Conservation (phyloP, 1,140 invertebrate species). For the Drosophila tani region DNA sequence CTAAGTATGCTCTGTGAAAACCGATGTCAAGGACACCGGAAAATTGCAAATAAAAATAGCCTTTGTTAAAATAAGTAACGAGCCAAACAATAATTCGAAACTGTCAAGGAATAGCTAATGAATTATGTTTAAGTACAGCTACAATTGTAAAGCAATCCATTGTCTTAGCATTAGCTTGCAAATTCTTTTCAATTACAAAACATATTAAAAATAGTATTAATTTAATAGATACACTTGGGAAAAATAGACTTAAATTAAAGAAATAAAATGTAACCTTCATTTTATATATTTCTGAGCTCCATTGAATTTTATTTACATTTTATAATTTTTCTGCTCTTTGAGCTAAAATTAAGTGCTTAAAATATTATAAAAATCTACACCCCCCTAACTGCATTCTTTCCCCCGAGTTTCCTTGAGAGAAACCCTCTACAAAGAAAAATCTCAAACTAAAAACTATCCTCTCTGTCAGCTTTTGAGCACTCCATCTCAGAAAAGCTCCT, state of each 20-base stretch:
- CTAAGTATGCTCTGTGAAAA: neutral
- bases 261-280: neutral
- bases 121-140: neutral
- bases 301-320: neutral
- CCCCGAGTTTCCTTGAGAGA: neutral
- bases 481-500: conserved; percentile 22
- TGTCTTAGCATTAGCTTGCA: neutral
- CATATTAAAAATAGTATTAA: no score
- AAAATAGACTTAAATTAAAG: neutral
- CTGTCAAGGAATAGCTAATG: conserved; percentile 8
- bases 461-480: conserved; percentile 34
- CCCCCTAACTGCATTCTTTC: neutral
- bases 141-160: conserved; percentile 18
- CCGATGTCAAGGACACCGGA: conserved; percentile 33
- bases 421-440: neutral
- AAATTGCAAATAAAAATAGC: conserved; percentile 14
- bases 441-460: neutral
- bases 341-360: neutral
- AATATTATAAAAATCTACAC: no score
- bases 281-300: neutral
- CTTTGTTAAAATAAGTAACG: conserved; percentile 2
- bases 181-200: no score
- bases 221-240: no score
- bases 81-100: conserved; percentile 6
- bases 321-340: fast-evolving